Conservation (phyloP, 2,888 invertebrate species). For the Amphipoea oculea region DNA sequence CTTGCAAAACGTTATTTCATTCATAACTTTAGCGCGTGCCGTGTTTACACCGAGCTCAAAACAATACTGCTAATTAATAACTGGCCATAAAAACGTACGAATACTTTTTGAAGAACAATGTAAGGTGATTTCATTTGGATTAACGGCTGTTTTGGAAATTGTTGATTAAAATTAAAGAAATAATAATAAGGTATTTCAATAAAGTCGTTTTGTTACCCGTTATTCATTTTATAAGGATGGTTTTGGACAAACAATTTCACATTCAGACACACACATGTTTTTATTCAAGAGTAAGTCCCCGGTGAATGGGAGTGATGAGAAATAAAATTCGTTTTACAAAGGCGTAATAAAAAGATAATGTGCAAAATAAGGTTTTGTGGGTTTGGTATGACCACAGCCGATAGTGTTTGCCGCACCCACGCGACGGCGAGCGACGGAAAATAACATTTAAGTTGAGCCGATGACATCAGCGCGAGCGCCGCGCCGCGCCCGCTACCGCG, state of each 20-base stretch:
- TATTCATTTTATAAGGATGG: not conserved
- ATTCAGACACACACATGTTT: conserved; percentile 3
- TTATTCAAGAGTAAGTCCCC: conserved; percentile 30
- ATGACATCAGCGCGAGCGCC: conserved; percentile 87
- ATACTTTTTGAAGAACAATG: not conserved
- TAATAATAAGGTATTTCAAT: not conserved
- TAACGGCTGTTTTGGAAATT: not conserved
- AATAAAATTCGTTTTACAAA: conserved; percentile 56
- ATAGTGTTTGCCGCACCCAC: conserved; percentile 84
- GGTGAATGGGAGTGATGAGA: conserved; percentile 47
- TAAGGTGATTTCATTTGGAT: conserved; percentile 16
- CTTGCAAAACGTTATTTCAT: conserved; percentile 90
- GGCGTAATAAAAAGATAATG: conserved; percentile 58
- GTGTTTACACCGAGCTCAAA: conserved; percentile 77
- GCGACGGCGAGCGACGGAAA: conserved; percentile 84
- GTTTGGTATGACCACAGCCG: conserved; percentile 78
- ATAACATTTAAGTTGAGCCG: conserved; percentile 87
- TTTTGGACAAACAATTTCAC: conserved; percentile 7
- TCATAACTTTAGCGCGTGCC: conserved; percentile 85
- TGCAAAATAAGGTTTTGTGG: conserved; percentile 64
- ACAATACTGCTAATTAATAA: conserved; percentile 63
- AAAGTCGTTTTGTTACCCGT: not conserved
- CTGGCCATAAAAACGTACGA: conserved; percentile 19
- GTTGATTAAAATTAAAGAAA: not conserved
- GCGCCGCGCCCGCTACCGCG: conserved; percentile 84